Percentiles rank a stretch among this genome's conserved stretches.
These are phyloP conservation scores for Papilio glaucus DNA, from an alignment of 1,140 invertebrate species.

Conservation along the genomic window DNA sequence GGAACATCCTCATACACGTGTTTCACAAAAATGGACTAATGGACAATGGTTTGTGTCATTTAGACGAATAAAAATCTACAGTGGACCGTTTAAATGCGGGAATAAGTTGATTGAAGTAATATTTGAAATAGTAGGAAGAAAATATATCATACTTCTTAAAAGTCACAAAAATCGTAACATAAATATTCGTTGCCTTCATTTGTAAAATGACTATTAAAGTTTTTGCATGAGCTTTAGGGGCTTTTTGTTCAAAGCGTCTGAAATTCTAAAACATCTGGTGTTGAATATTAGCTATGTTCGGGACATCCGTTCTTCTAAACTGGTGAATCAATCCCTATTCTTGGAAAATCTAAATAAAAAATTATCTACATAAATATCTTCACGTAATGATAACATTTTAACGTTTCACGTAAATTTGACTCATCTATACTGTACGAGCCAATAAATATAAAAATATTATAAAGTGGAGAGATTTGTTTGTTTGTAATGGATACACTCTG, in stretches of 20 bases:
- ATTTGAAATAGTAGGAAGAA: slow-evolving; percentile 36
- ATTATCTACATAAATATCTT: slow-evolving; percentile 36
- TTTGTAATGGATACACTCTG: background rate
- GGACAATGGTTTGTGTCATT: slow-evolving; percentile 42
- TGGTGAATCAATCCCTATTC: slow-evolving; percentile 57
- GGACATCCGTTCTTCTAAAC: slow-evolving; percentile 36
- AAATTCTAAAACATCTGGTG: slow-evolving; percentile 12
- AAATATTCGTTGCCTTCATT: background rate
- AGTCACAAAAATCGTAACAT: background rate
- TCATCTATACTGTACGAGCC: slow-evolving; percentile 12
- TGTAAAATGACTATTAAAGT: background rate
- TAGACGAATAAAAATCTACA: slow-evolving; percentile 42
- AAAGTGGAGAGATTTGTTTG: background rate
- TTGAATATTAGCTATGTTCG: slow-evolving; percentile 26
- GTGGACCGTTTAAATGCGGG: slow-evolving; percentile 10
- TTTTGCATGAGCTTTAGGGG: background rate
- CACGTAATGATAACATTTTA: slow-evolving; percentile 35
- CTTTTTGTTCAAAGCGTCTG: background rate
- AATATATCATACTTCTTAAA: no score
- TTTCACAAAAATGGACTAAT: slow-evolving; percentile 56
- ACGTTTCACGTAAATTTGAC: slow-evolving; percentile 9
- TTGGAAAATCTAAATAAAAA: slow-evolving; percentile 46
- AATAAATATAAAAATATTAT: no score
- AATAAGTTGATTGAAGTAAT: slow-evolving; percentile 35
- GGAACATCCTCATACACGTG: slow-evolving; percentile 57